Evolutionary conservation across 2,888 invertebrate species (phyloP), one percentile per base, ranked within the genome.

Genomic region (Hybos culiciformis): DNA sequence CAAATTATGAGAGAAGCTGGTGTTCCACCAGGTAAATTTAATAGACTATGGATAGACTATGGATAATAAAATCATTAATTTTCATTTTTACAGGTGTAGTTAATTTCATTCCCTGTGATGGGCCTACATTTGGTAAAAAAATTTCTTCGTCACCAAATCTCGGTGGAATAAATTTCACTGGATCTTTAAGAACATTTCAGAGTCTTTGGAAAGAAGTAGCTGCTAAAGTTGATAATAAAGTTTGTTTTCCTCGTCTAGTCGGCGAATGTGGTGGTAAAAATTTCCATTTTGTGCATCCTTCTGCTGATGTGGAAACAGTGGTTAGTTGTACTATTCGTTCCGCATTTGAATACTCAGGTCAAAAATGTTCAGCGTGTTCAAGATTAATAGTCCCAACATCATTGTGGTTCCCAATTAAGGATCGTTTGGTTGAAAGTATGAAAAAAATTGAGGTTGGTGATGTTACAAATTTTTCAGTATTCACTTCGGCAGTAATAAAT

Each of bases 241-340:
- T 68, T 34, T 90, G 88, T 60, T 98, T 92, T 64, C 98, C 98
- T 0, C 77, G 94, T 51, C 68, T 99, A 42, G 83, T 96, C 55
- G 84, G 88, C 46, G 98, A 98, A 70, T 97, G 96, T 66, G 98
- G 98, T 41, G 98, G 98, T 21, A 99, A 99, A 67, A 99, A 98
- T 69, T 98, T 86, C 66, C 98, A 99, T 64, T 93, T 98, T 57
- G 73, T 98, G 21, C 98, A 99, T 67, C 78, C 85, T 0, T 77
- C 87, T 11, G 97, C 96, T 11, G 84, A 97, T 64, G 70, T 81
- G 1, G 72, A 78, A 18, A 74, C 83, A 8, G 94, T 94, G 4
- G 78, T 91, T 1, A 77, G 78, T 21, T 77, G 79, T 21, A 91
- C 94, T 0, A 83, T 96, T 50, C 76, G 87, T 48, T 84, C 93